Percentiles rank a stretch among this genome's conserved stretches.
These are phyloP conservation scores for Cyrtodaria siliqua DNA, from an alignment of 2,888 invertebrate species.

Conservation along the genomic window DNA sequence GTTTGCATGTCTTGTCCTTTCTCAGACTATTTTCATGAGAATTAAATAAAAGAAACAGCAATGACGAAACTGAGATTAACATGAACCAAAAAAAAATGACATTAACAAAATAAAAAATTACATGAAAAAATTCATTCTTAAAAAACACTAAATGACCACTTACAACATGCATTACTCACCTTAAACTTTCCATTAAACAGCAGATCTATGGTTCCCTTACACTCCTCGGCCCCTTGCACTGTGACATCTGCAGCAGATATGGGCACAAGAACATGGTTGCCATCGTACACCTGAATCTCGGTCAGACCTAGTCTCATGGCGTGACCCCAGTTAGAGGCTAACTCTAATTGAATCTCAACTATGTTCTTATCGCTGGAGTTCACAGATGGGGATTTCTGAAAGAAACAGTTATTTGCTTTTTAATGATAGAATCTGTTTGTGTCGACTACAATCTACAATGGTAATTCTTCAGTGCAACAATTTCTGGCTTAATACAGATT, in stretches of 20 bases:
- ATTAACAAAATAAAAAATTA: no score
- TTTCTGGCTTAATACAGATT: not conserved
- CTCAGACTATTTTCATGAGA: no score
- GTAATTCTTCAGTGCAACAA: no score
- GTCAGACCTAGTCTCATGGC: conserved; percentile 82
- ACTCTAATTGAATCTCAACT: conserved; percentile 75
- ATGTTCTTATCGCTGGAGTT: conserved; percentile 25
- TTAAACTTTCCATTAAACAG: conserved; percentile 84
- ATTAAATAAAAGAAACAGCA: no score
- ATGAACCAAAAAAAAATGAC: no score
- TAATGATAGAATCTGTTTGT: not conserved
- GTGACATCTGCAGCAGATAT: conserved; percentile 73
- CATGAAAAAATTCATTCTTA: no score
- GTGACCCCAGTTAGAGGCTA: conserved; percentile 85
- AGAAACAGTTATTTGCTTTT: conserved; percentile 2
- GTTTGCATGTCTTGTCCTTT: no score
- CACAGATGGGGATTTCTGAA: conserved; percentile 5
- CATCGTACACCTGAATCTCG: conserved; percentile 83
- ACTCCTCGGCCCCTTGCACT: conserved; percentile 75
- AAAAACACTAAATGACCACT: no score
- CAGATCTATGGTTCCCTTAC: conserved; percentile 70
- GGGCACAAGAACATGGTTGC: conserved; percentile 72
- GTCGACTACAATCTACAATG: no score
- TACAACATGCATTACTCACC: conserved; percentile 53
- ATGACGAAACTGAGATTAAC: no score